These are phyloP conservation scores for Sterrhoptilus dennistouni DNA, from an alignment of 2,113 vertebrate genomes.

Conservation along the genomic window DNA sequence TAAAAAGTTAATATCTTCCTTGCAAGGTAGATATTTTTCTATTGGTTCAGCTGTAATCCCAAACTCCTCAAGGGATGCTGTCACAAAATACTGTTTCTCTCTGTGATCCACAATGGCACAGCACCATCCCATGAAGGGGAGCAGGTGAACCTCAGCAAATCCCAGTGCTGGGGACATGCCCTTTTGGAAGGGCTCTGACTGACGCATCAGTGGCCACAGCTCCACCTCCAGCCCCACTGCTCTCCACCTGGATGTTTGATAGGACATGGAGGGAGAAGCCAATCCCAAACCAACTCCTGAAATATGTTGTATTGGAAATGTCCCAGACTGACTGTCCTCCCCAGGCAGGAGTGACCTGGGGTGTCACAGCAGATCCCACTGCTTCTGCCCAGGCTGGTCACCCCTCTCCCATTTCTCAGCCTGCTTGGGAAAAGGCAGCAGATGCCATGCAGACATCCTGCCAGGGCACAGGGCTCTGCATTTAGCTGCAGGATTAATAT, in stretches of 20 bases:
- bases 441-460: neutral
- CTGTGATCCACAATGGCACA: neutral
- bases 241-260: fast-evolving
- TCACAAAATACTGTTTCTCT: fast-evolving
- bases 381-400: neutral
- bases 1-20: constrained; percentile 33
- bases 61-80: neutral
- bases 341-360: fast-evolving
- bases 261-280: neutral
- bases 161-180: fast-evolving
- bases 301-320: fast-evolving
- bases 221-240: neutral
- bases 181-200: neutral
- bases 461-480: neutral
- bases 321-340: neutral
- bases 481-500: neutral
- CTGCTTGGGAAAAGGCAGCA: neutral
- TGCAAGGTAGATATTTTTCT: constrained; percentile 25
- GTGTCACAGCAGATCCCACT: fast-evolving
- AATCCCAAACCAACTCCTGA: neutral
- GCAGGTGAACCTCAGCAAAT: neutral
- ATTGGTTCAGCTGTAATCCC: neutral
- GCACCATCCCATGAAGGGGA: neutral
- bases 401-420: neutral
- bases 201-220: fast-evolving